Base-by-base conservation (phyloP, 2,113 vertebrate species). In the Edolisoma coerulescens region DNA sequence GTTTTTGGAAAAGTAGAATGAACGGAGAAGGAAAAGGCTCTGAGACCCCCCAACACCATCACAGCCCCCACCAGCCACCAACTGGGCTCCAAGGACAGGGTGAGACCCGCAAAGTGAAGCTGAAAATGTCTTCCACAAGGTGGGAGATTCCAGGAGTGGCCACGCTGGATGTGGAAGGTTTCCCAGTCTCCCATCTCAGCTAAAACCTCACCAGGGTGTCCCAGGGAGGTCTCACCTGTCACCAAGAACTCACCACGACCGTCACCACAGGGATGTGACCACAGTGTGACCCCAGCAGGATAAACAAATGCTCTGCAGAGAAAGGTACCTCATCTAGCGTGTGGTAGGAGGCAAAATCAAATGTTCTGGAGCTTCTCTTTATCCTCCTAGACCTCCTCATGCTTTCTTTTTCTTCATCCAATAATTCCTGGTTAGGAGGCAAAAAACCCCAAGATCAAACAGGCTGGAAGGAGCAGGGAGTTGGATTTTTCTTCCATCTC, bases 311-410 rank as follows among this genome's bases (percentile, higher is more conserved):
- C 13, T 11, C 83, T 69, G 59, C 54, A 68, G 59, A 19, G 41
- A 33, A 17, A 93, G 89, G 57, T 45, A 99, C 99, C 98, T 99
- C 98, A 0, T 94, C 92, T 84, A 99, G 45, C 0, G 97, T 98
- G 97, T 99, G 99, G 95, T 99, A 99, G 22, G 89, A 98, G 52
- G 96, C 44, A 8, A 98, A 99, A 84, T 98, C 98, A 1, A 98
- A 99, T 4, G 39, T 94, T 53, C 97, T 96, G 4, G 97, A 97
- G 82, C 94, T 98, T 63, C 98, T 98, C 47, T 98, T 96, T 33
- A 33, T 28, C 63, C 93, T 86, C 42, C 87, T 97, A 10, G 98
- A 88, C 21, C 24, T 93, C 0, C 11, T 67, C 98, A 99, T 99
- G 95, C 97, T 87, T 52, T 96, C 78, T 88, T 97, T 96, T 80